Evolutionary conservation across 2,797 vertebrate genomes (phyloP).

Genomic region (Girardinus metallicus): DNA sequence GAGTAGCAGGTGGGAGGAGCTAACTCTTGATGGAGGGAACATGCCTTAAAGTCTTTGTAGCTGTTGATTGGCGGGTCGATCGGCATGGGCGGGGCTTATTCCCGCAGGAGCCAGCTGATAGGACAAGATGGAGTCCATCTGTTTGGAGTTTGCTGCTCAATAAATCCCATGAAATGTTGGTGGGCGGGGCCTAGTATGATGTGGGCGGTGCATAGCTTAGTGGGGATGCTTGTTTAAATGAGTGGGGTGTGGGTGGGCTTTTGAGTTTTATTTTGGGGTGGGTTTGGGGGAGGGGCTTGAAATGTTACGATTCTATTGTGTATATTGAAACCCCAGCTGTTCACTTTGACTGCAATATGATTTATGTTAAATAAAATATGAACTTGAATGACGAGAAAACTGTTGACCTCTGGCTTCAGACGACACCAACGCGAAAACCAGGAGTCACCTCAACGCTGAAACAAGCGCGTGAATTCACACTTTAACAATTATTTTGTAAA

Average conservation of each 20-base stretch:
- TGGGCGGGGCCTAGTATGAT: conserved; percentile 13
- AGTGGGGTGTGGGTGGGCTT: conserved; percentile 12
- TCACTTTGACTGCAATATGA: conserved; percentile 85
- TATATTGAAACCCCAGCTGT: conserved; percentile 85
- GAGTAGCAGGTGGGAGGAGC: neutral
- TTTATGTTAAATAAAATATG: conserved; percentile 87
- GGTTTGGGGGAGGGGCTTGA: conserved; percentile 59
- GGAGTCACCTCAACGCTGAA: neutral
- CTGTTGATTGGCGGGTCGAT: neutral
- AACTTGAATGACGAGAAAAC: conserved; percentile 78
- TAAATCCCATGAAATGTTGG: neutral
- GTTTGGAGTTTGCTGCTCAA: conserved; percentile 58
- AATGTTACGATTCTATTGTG: conserved; percentile 80
- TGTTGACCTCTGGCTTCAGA: neutral
- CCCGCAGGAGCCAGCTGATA: neutral
- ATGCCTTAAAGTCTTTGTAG: conserved; percentile 9
- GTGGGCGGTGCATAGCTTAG: conserved; percentile 41
- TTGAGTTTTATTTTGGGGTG: conserved; percentile 32
- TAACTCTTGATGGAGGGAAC: neutral
- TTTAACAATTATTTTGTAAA: neutral
- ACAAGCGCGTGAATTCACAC: neutral
- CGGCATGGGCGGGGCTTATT: conserved; percentile 15
- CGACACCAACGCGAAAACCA: neutral
- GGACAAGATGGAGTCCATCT: neutral
- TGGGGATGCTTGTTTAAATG: conserved; percentile 5